Conservation (phyloP, 2,888 invertebrate species). For the Teleiodes luculella region DNA sequence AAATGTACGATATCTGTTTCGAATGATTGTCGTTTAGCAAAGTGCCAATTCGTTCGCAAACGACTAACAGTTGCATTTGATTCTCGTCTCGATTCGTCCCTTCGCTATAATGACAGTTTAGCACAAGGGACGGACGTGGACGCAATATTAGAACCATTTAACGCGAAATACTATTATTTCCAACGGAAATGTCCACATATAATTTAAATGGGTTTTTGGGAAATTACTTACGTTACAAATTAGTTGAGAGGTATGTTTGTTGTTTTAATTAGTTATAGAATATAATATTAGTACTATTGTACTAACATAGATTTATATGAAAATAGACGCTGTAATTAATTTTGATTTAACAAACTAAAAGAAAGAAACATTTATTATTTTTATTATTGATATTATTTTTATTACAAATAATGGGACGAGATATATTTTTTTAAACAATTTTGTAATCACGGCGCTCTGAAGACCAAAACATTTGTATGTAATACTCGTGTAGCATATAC, state of each 20-base stretch:
- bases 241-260: neutral
- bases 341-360: neutral
- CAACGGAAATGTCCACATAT: neutral
- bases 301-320: too few species aligned
- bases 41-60: neutral
- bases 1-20: neutral
- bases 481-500: too few species aligned
- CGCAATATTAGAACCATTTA: neutral
- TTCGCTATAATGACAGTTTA: neutral
- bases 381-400: too few species aligned
- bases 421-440: too few species aligned
- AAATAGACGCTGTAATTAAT: too few species aligned
- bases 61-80: neutral
- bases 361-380: neutral
- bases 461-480: too few species aligned
- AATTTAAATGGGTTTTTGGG: neutral
- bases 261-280: too few species aligned
- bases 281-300: too few species aligned
- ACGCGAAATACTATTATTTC: neutral
- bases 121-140: neutral
- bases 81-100: neutral
- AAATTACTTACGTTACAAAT: constrained; percentile 7
- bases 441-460: too few species aligned
- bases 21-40: neutral
- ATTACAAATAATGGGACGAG: too few species aligned